A percentile compares a stretch with the other conserved stretches of the same genome.
phyloP scores from a whole-genome alignment of 2,888 invertebrate species.

The Caenorhabditis auriculariae region DNA sequence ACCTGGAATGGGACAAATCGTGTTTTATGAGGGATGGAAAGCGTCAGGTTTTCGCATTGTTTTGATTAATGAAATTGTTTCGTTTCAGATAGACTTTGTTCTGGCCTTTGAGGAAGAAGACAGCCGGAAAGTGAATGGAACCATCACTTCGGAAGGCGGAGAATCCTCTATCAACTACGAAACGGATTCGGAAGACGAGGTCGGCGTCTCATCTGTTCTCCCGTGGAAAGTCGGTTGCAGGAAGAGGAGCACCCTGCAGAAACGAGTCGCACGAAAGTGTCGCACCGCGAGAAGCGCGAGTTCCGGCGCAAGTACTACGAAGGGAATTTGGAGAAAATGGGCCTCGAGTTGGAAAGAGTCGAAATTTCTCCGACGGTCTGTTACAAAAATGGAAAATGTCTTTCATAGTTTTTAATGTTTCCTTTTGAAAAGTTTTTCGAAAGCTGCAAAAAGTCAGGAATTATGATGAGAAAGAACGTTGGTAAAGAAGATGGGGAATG shows the following conservation, averaged over 20 bases:
- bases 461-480: neutral
- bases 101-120: constrained; percentile 31
- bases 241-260: constrained; percentile 1
- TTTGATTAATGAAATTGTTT: neutral
- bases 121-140: constrained; percentile 3
- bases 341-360: constrained; percentile 20
- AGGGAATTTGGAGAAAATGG: constrained; percentile 37
- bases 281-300: constrained; percentile 14
- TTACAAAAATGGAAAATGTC: neutral
- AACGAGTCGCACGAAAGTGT: neutral
- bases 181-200: neutral
- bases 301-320: constrained; percentile 44
- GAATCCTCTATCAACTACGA: neutral
- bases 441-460: neutral
- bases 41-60: constrained; percentile 10
- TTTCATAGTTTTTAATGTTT: no score
- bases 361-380: constrained; percentile 17
- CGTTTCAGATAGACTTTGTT: constrained; percentile 28
- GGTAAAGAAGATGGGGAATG: neutral
- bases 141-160: neutral
- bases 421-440: neutral
- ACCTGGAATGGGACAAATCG: constrained; percentile 23
- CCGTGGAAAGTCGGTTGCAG: constrained; percentile 3
- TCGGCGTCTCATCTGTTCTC: neutral
- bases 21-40: constrained; percentile 21